phyloP scores from a whole-genome alignment of 2,113 vertebrate genomes.

The Chiloscyllium plagiosum region DNA sequence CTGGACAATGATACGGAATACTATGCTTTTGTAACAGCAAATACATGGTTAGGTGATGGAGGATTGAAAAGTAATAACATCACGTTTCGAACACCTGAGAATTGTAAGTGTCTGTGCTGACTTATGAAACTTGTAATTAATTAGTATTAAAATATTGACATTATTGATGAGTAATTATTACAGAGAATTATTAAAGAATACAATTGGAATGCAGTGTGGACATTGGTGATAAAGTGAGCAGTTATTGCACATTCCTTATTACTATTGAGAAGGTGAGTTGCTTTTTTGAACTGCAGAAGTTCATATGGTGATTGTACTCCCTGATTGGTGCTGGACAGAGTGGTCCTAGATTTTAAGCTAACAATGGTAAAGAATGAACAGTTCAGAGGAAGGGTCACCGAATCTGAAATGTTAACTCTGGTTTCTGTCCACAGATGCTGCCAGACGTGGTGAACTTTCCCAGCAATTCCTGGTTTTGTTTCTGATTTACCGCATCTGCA shows the following conservation, averaged over 20 bases:
- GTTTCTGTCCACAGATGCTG: no score
- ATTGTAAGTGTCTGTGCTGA: conserved; percentile 61
- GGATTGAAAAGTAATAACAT: conserved; percentile 65
- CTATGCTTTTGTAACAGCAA: conserved; percentile 76
- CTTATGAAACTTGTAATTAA: neutral
- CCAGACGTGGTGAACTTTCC: no score
- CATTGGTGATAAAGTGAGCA: neutral
- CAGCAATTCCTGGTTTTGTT: no score
- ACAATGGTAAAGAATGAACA: neutral
- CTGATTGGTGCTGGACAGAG: neutral
- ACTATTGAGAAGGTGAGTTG: neutral
- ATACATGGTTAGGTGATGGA: conserved; percentile 81
- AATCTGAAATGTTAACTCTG: no score
- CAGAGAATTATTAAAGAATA: neutral
- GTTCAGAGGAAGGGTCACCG: neutral
- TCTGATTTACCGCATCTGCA: no score
- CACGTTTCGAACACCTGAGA: conserved; percentile 70
- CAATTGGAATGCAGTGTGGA: neutral
- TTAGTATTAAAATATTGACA: neutral
- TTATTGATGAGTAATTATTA: conserved; percentile 1
- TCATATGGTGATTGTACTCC: neutral
- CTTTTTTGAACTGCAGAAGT: neutral
- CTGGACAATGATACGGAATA: conserved; percentile 74
- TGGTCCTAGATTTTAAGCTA: neutral
- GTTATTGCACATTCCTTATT: neutral